phyloP scores from a whole-genome alignment of 2,113 vertebrate genomes.

The Ursus arctos region DNA sequence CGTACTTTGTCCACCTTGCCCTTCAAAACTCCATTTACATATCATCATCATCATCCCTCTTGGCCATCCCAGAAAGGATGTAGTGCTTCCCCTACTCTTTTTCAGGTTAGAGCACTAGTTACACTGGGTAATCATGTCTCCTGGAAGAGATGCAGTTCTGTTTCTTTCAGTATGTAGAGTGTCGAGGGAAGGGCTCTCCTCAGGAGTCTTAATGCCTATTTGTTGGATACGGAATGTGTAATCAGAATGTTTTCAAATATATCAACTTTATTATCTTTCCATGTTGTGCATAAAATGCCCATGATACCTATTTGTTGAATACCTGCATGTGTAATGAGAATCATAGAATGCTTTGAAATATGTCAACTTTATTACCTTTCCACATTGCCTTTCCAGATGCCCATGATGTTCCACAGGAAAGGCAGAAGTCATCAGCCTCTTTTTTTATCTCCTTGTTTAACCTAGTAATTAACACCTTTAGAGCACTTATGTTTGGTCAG shows the following conservation, averaged over 20 bases:
- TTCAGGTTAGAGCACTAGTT: not conserved
- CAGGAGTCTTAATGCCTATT: not conserved
- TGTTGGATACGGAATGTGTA: not conserved
- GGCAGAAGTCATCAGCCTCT: constrained; percentile 39
- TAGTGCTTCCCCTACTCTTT: not conserved
- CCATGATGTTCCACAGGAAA: constrained; percentile 45
- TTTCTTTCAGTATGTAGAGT: not conserved
- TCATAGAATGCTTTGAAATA: constrained; percentile 44
- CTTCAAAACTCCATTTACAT: not conserved
- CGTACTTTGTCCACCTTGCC: not conserved
- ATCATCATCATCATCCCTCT: not conserved
- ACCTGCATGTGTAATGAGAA: constrained; percentile 3
- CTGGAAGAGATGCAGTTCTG: not conserved
- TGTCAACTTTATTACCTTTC: constrained; percentile 39
- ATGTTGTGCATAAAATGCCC: not conserved
- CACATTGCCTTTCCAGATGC: not conserved
- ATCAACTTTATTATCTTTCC: not conserved
- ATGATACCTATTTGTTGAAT: not conserved
- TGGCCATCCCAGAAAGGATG: not conserved
- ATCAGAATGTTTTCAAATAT: constrained; percentile 29
- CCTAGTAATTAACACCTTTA: constrained; percentile 53
- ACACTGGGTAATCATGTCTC: not conserved
- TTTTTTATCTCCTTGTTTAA: constrained; percentile 60
- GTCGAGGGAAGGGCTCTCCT: not conserved
- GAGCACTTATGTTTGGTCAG: not conserved